Percentiles rank a stretch among this genome's conserved stretches.
Evolutionary conservation across 2,113 vertebrate species (phyloP).

Genomic region (Picathartes gymnocephalus): DNA sequence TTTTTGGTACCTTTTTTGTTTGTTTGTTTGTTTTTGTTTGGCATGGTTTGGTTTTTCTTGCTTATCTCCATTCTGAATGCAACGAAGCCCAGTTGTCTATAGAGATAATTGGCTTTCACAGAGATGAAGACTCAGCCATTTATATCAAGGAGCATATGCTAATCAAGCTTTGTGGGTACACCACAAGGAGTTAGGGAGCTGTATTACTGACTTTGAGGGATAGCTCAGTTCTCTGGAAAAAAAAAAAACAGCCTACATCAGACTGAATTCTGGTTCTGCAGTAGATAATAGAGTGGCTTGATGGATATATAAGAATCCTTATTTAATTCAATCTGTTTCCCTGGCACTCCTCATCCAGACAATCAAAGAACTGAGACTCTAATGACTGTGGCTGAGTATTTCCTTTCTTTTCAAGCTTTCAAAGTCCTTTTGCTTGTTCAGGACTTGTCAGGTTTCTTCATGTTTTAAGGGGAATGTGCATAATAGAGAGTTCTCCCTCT

Average conservation of each 20-base stretch:
- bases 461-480: neutral
- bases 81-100: neutral
- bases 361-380: neutral
- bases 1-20: neutral
- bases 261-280: neutral
- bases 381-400: neutral
- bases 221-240: neutral
- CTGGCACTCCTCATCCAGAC: neutral
- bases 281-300: neutral
- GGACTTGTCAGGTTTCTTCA: constrained; percentile 11
- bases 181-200: neutral
- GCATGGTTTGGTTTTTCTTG: neutral
- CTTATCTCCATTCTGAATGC: neutral
- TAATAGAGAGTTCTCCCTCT: neutral
- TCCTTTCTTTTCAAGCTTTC: constrained; percentile 9
- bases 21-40: neutral
- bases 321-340: neutral
- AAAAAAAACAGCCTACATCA: neutral
- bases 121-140: neutral
- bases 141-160: neutral
- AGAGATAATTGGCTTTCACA: neutral
- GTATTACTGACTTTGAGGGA: neutral
- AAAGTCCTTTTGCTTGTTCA: neutral
- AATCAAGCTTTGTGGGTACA: neutral
- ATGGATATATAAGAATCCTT: neutral